Evolutionary conservation across 2,888 invertebrate genomes (phyloP).

Genomic region (Alviniconcha strummeri): DNA sequence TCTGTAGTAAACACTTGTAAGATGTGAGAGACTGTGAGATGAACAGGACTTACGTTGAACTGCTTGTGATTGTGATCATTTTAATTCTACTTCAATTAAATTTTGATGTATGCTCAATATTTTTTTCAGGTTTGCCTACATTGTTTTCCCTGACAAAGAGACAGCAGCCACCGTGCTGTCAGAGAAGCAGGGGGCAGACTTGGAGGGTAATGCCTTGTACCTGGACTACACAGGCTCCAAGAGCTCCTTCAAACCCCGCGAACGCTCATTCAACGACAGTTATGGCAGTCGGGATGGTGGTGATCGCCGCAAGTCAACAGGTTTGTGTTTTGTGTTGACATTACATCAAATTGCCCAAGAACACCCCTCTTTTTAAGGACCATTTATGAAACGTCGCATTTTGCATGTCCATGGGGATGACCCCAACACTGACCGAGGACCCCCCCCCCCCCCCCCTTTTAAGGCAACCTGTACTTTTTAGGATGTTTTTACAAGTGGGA

Average conservation of each 20-base stretch:
- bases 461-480: too few species aligned
- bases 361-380: background rate
- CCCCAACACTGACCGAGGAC: too few species aligned
- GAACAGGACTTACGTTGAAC: too few species aligned
- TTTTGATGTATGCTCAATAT: background rate
- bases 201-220: constrained; percentile 54
- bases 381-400: too few species aligned
- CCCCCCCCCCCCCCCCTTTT: too few species aligned
- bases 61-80: too few species aligned
- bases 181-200: constrained; percentile 53
- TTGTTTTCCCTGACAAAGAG: constrained; percentile 53
- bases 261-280: constrained; percentile 32
- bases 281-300: constrained; percentile 35
- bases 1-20: too few species aligned
- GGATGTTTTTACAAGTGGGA: too few species aligned
- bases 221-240: constrained; percentile 58
- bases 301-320: constrained; percentile 31
- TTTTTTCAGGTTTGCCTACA: constrained; percentile 59
- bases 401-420: too few species aligned
- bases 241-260: constrained; percentile 37
- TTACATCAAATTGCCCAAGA: too few species aligned
- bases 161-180: constrained; percentile 53
- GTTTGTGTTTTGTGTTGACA: background rate
- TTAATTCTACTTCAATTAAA: background rate
- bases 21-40: too few species aligned